Base-by-base conservation (phyloP, 2,797 vertebrate species). In the Heterohyrax brucei region DNA sequence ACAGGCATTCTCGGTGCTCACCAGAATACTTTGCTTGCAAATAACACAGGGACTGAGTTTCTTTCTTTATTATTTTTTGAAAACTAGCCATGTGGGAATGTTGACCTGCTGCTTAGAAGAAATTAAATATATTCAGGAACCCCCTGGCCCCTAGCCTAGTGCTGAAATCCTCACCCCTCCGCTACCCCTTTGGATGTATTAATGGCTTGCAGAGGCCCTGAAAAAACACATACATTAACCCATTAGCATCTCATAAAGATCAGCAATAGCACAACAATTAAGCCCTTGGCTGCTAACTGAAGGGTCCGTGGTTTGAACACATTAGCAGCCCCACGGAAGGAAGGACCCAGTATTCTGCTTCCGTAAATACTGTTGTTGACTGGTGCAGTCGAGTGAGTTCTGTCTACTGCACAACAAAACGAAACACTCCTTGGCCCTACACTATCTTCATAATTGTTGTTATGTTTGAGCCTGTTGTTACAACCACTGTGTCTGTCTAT, bases 1-100 rank as follows among this genome's bases (percentile, higher is more conserved):
- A 91, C 13, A 26, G 28, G n/a, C 62, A 30, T 81, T 80, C 88
- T 76, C 48, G 64, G 12, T 0, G 2, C n/a, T 81, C 62, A 78
- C 75, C 26, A 64, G 30, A 48, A 73, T 39, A 53, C 68, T 81
- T 22, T 78, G 86, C 70, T 94, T 1, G 16, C 86, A 95, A 94
- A 96, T 91, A 77, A 61, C 22, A 12, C 50, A 6, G 46, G 19
- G 62, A 24, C 84, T 33, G 61, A 68, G n/a, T 79, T 39, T 64
- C 14, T 73, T 95, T 81, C 50, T 59, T 14, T 78, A 7, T 14
- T 28, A 21, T 18, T 77, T 94, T 75, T 78, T 56, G 21, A 62
- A 93, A 33, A 56, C 21, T 18, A 64, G 48, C 70, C n/a, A 3
- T 1, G 10, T 72, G 66, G 48, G 21, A 61, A 28, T 22, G 72